Evolutionary conservation across 2,113 vertebrate genomes (phyloP).

Genomic region (Atherinomorus stipes): DNA sequence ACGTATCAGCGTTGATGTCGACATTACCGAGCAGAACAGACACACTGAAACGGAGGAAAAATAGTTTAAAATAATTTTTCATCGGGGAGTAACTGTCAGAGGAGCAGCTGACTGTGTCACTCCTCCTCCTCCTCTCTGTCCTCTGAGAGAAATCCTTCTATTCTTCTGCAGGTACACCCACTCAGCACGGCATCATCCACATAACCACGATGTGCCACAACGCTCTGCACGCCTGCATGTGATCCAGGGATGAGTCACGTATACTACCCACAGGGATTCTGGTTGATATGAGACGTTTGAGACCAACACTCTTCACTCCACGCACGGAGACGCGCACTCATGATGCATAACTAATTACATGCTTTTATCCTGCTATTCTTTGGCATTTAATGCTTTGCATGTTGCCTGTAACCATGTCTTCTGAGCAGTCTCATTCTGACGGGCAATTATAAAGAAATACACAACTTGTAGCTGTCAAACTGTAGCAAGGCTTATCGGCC

Average conservation of each 20-base stretch:
- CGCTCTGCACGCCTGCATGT: conserved; percentile 10
- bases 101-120: conserved; percentile 33
- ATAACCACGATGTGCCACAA: conserved; percentile 37
- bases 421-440: neutral
- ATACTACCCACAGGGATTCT: conserved; percentile 41
- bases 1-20: neutral
- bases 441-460: neutral
- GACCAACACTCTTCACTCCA: conserved; percentile 21
- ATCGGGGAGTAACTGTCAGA: conserved; percentile 53
- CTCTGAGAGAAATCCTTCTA: conserved; percentile 60
- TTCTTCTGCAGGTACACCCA: conserved; percentile 62
- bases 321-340: neutral
- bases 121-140: conserved; percentile 53
- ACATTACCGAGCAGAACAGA: neutral
- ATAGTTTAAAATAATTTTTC: conserved; percentile 41
- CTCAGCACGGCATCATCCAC: conserved; percentile 54
- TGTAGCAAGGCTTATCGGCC: too few relatives aligned
- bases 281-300: conserved; percentile 40
- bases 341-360: neutral
- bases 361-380: conserved; percentile 14
- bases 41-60: neutral
- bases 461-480: too few relatives aligned
- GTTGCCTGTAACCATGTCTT: conserved; percentile 5
- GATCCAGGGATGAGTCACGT: conserved; percentile 55
- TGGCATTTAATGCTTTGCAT: neutral